phyloP scores from a whole-genome alignment of 2,888 invertebrate species.

The Lasioglossum vierecki region DNA sequence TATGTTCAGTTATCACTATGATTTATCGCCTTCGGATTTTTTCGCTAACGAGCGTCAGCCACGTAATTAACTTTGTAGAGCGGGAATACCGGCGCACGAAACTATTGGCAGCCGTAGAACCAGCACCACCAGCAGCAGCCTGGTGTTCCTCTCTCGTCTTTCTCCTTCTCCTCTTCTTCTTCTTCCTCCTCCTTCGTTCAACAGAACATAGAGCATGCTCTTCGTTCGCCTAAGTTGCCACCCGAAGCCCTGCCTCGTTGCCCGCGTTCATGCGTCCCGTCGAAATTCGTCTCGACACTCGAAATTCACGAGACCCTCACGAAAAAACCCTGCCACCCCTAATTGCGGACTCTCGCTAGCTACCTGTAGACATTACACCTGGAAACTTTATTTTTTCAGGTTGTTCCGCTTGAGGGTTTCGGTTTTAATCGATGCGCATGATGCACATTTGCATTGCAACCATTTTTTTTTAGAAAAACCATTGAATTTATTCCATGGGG shows the following conservation, averaged over 20 bases:
- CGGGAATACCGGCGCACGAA: constrained; percentile 39
- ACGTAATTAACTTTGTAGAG: constrained; percentile 57
- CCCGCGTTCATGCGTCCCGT: neutral
- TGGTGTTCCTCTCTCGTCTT: neutral
- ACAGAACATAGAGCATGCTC: neutral
- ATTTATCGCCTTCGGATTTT: constrained; percentile 61
- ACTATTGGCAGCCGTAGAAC: constrained; percentile 41
- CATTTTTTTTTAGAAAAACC: neutral
- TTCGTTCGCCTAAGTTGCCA: constrained; percentile 13
- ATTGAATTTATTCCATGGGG: neutral
- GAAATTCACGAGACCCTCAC: neutral
- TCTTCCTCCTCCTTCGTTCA: neutral
- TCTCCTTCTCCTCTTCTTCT: neutral
- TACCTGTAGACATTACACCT: neutral
- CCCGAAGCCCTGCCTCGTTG: neutral
- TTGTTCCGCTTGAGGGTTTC: neutral
- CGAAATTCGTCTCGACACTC: neutral
- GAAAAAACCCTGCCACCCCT: neutral
- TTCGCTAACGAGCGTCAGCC: constrained; percentile 61
- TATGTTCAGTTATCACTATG: constrained; percentile 62
- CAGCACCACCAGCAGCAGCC: neutral
- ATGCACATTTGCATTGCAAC: neutral
- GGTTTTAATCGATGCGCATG: neutral
- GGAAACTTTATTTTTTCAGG: neutral
- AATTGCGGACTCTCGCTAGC: neutral